Evolutionary conservation across 2,888 invertebrate species (phyloP).

Genomic region (Leptarthrus brevirostris): DNA sequence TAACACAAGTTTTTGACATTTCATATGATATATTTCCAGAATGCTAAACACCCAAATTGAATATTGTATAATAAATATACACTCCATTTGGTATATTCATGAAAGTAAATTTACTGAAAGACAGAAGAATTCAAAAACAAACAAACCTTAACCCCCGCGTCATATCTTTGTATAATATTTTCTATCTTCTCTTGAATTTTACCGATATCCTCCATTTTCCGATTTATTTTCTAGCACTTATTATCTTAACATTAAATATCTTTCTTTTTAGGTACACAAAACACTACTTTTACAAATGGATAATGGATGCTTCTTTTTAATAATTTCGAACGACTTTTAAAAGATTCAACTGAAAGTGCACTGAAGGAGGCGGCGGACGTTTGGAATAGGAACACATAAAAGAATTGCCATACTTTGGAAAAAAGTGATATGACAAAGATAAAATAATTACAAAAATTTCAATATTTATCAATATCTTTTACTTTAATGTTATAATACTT

Average conservation of each 20-base stretch:
- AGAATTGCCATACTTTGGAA: background rate
- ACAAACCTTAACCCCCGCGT: conserved; percentile 2
- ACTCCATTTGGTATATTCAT: too few species aligned
- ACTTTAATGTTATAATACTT: too few species aligned
- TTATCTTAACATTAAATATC: background rate
- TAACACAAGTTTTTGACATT: too few species aligned
- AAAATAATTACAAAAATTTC: too few species aligned
- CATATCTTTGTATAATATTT: background rate
- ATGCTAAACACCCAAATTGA: too few species aligned
- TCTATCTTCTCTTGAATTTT: background rate
- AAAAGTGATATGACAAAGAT: too few species aligned
- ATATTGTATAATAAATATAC: too few species aligned
- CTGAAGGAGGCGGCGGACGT: background rate
- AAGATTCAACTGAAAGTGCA: conserved; percentile 13
- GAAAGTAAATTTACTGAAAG: too few species aligned
- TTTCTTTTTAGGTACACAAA: background rate
- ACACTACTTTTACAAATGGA: background rate
- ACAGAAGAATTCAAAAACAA: background rate
- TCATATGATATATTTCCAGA: too few species aligned
- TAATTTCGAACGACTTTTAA: background rate
- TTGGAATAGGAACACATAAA: background rate
- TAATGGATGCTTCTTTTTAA: too few species aligned
- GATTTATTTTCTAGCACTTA: background rate
- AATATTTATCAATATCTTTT: too few species aligned
- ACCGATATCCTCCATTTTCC: conserved; percentile 1